Evolutionary conservation across 2,113 vertebrate species (phyloP).

Genomic region (Tachycineta bicolor): DNA sequence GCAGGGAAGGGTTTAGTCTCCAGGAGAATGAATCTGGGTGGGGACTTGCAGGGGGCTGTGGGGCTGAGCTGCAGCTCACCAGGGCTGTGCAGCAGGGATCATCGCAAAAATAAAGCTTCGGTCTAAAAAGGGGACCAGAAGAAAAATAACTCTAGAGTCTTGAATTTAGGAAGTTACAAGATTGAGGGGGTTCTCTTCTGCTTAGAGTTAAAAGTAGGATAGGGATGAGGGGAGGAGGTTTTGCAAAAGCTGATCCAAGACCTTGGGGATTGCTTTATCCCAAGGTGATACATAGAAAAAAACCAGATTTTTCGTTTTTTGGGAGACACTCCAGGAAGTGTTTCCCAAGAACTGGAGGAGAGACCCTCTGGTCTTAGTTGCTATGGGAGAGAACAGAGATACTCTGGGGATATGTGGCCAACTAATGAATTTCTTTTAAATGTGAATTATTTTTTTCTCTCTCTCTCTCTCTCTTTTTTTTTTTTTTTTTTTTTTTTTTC

Average conservation of each 20-base stretch:
- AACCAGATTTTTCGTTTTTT: no score
- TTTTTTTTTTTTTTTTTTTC: background rate
- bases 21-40: background rate
- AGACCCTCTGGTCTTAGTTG: background rate
- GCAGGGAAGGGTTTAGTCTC: background rate
- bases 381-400: background rate
- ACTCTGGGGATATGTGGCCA: background rate
- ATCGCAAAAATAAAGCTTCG: background rate
- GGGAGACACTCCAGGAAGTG: accelerated
- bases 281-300: accelerated
- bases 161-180: background rate
- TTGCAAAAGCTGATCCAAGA: background rate
- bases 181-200: background rate
- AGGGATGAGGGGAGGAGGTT: background rate
- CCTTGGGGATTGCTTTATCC: background rate
- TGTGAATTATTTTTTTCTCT: background rate
- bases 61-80: background rate
- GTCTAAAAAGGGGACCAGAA: background rate
- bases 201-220: background rate
- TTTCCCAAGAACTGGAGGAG: background rate
- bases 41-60: background rate
- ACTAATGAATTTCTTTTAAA: background rate
- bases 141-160: background rate
- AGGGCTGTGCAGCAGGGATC: background rate
- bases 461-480: background rate